Evolutionary conservation across 2,888 invertebrate species (phyloP).

Genomic region (Sinopyrophorus schimmeli): DNA sequence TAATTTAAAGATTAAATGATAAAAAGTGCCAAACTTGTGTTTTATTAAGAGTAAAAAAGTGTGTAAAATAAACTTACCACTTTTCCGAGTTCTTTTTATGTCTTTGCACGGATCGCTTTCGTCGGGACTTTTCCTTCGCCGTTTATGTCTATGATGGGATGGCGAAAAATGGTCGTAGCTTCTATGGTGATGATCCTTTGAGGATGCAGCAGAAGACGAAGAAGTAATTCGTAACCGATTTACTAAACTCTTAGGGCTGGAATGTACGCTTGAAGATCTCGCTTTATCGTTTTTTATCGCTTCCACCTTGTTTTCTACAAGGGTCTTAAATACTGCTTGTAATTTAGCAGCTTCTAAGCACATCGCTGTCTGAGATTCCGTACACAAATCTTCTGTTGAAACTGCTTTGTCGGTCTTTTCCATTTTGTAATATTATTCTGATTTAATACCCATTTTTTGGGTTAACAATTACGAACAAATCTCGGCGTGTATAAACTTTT

Average conservation of each 20-base stretch:
- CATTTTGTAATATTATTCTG: constrained; percentile 24
- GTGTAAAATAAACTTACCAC: constrained; percentile 19
- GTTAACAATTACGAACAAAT: no score
- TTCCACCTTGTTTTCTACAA: constrained; percentile 67
- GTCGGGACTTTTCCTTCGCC: constrained; percentile 17
- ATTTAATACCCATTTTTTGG: no score
- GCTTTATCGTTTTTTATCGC: constrained; percentile 31
- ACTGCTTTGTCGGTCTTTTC: constrained; percentile 68
- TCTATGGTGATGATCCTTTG: constrained; percentile 48
- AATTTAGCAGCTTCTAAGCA: constrained; percentile 62
- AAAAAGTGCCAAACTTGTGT: no score
- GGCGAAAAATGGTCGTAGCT: constrained; percentile 16
- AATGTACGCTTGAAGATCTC: constrained; percentile 45
- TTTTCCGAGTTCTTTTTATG: constrained; percentile 17
- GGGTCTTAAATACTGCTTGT: constrained; percentile 71
- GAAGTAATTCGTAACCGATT: constrained; percentile 54
- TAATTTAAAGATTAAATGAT: no score
- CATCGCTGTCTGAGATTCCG: constrained; percentile 43
- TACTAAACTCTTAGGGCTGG: constrained; percentile 52
- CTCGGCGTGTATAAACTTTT: no score
- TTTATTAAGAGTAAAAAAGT: no score
- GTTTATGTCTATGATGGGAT: constrained; percentile 19
- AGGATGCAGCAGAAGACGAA: constrained; percentile 55
- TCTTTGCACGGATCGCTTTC: constrained; percentile 17
- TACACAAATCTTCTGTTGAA: constrained; percentile 65